Evolutionary conservation across 2,888 invertebrate species (phyloP), one percentile per base, ranked within the genome.

Genomic region (Melanostoma scalare): DNA sequence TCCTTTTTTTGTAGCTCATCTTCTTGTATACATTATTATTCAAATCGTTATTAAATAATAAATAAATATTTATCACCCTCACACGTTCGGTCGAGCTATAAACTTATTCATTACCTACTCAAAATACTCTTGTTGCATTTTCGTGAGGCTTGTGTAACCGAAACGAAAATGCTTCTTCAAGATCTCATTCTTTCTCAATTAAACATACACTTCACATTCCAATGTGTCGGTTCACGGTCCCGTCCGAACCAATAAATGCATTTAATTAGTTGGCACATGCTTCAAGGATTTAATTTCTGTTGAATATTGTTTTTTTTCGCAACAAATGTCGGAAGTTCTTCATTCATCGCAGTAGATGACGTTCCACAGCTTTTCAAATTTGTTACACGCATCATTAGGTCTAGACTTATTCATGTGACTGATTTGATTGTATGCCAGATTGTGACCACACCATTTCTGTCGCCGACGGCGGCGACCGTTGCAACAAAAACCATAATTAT

Each of bases 321-420:
- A 30, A 63, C n/a, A 63, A 63, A 50, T 40, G 63, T 63, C 63
- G 81, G 81, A 82, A 82, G 63, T 61, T 40, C 63, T 72, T 61
- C 44, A 63, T 67, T 46, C 55, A 40, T 38, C 61, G 3, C 31
- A 31, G 38, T 38, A 63, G 68, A 60, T 77, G 75, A 69, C 75
- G 63, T 69, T 69, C 38, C 58, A 6, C n/a, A 48, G 48, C 38
- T 42, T 61, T 35, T 67, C 56, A n/a, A 68, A 55, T 77, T 68
- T 55, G 50, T 68, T 53, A 73, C 50, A 63, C 77, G 72, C 81
- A 77, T 82, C 81, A 77, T 82, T 77, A 61, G 61, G 61, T 73
- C 72, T 68, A 72, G 77, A 77, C 72, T 63, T 68, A 82, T 68
- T 77, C 61, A 63, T 71, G 60, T 53, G 68, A 73, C 63, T 55